A percentile compares a stretch with the other conserved stretches of the same genome.
These are phyloP conservation scores for Coregonus clupeaformis DNA, from an alignment of 2,113 vertebrate genomes.

Conservation along the genomic window DNA sequence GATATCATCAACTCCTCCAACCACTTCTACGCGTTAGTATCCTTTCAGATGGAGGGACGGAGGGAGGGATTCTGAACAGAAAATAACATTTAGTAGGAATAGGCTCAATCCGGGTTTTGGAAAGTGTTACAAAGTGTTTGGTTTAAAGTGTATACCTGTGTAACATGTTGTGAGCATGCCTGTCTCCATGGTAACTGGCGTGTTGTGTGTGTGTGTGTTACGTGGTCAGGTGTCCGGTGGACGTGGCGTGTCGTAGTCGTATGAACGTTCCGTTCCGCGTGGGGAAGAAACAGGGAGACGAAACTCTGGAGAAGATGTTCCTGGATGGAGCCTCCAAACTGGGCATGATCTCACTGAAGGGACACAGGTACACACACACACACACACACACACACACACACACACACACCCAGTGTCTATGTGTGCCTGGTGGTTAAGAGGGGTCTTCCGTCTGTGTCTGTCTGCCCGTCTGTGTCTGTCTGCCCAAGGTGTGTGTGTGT, in stretches of 20 bases:
- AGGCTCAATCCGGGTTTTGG: too few relatives aligned
- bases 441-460: too few relatives aligned
- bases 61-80: too few relatives aligned
- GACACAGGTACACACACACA: slow-evolving; percentile 80
- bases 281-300: slow-evolving; percentile 81
- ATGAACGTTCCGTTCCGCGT: slow-evolving; percentile 93
- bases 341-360: slow-evolving; percentile 93
- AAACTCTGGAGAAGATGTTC: slow-evolving; percentile 85
- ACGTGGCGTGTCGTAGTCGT: slow-evolving; percentile 78
- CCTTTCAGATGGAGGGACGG: too few relatives aligned
- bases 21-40: slow-evolving; percentile 90
- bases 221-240: slow-evolving; percentile 79
- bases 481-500: too few relatives aligned
- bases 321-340: slow-evolving; percentile 85
- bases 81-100: too few relatives aligned
- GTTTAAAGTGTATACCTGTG: too few relatives aligned
- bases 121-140: too few relatives aligned
- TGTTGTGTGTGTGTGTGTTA: not conserved
- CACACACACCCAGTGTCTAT: too few relatives aligned
- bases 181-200: not conserved
- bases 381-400: not conserved
- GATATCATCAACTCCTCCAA: slow-evolving; percentile 85
- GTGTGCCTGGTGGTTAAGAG: too few relatives aligned
- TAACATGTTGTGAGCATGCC: too few relatives aligned
- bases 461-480: too few relatives aligned